Evolutionary conservation across 92 coral and sea anemone genomes (phyloP).

Genomic region (Palythoa grandis): DNA sequence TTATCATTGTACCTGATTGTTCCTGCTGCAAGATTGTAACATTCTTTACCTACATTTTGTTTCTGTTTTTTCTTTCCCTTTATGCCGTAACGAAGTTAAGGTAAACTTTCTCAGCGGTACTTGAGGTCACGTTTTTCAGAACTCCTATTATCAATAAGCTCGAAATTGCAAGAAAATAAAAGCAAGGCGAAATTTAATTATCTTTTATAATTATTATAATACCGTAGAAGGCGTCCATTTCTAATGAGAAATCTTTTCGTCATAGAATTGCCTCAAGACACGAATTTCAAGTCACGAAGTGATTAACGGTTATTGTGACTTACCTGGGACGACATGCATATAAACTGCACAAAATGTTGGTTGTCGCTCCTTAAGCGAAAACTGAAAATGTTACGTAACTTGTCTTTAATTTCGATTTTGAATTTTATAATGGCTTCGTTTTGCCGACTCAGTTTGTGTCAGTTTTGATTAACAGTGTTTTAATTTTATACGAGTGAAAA

Average conservation of each 20-base stretch:
- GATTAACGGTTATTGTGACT: neutral
- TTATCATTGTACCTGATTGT: neutral
- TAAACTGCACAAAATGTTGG: neutral
- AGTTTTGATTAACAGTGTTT: neutral
- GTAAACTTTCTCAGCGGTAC: neutral
- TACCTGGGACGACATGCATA: neutral
- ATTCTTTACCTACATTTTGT: neutral
- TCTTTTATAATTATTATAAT: neutral
- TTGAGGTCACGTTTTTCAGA: neutral
- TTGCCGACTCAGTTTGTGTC: neutral
- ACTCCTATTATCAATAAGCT: neutral
- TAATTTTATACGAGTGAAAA: neutral
- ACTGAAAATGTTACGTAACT: too few species aligned
- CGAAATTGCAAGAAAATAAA: neutral
- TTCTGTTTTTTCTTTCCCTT: neutral
- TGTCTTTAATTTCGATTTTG: neutral
- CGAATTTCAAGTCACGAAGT: neutral
- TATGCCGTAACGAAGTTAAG: neutral
- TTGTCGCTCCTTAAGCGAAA: neutral
- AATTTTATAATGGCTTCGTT: neutral
- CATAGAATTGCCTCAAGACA: slow-evolving; percentile 28
- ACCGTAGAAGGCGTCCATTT: slow-evolving; percentile 35
- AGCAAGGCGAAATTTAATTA: slow-evolving; percentile 29
- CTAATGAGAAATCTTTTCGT: slow-evolving; percentile 22
- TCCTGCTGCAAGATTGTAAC: neutral